Conservation (phyloP, 1,140 invertebrate species). For the Subanguina moxae region DNA sequence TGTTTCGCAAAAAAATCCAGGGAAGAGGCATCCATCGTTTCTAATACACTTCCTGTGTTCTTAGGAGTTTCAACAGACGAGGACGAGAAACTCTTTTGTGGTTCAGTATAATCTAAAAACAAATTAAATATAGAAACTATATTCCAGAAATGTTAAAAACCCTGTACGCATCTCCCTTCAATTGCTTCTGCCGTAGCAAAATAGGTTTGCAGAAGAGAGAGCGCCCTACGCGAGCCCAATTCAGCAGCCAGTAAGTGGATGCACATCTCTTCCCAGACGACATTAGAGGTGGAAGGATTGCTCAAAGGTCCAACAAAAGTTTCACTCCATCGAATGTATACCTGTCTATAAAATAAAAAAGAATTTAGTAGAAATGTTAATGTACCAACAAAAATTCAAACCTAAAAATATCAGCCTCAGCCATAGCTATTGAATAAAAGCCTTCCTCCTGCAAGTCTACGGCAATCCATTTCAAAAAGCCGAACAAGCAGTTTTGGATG, state of each 20-base stretch:
- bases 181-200: conserved; percentile 1
- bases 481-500: neutral
- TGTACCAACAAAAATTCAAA: no score
- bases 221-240: conserved; percentile 23
- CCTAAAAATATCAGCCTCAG: no score
- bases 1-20: neutral
- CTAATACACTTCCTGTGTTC: no score
- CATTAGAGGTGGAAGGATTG: neutral
- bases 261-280: conserved; percentile 7
- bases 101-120: no score
- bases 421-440: no score
- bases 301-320: conserved; percentile 3
- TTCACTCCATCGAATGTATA: conserved; percentile 25
- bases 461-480: neutral
- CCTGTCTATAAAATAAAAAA: conserved; percentile 23
- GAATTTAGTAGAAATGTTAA: no score
- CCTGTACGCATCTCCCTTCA: neutral
- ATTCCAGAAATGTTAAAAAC: neutral
- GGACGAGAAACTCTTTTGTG: no score
- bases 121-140: neutral
- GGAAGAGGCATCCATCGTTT: no score
- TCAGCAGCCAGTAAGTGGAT: conserved; percentile 30
- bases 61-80: no score
- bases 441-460: neutral
- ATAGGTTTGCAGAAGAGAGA: conserved; percentile 27